Evolutionary conservation across 2,888 invertebrate species (phyloP), one percentile per base, ranked within the genome.

Genomic region (Lomographa bimaculata): DNA sequence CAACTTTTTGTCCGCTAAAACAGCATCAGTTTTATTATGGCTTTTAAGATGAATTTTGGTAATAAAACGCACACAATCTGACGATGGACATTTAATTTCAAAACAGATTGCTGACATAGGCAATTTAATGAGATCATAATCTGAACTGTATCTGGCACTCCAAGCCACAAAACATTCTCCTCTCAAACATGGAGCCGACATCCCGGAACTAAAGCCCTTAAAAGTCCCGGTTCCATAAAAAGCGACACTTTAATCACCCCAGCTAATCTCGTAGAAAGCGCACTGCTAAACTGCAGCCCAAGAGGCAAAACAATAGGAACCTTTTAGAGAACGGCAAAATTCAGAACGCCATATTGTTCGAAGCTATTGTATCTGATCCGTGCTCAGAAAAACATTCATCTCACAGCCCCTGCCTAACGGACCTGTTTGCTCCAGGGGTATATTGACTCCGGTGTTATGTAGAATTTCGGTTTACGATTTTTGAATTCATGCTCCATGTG

Each of bases 381-480:
- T 33, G 45, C 54, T 46, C 40, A 53, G 63, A 54, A 68, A 64
- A 66, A 68, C 64, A 68, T 62, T 60, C 58, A 64, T 66, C 56
- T 57, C 52, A 48, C 46, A 53, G 50, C 45, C 46, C 30, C 27
- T 25, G 33, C 46, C 34, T 44, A 46, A 49, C 41, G 38, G 50
- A 32, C 36, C 25, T 54, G 54, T 54, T 54, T 54, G 39, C 43
- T 32, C 32, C 28, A 18, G 10, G 20, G 21, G 21, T 4, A 44
- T 54, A 45, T 51, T 49, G 54, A 29, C 41, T 39, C 7, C 6
- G 14, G 8, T 25, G 14, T 21, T 18, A 19, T 29, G 20, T 10
- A 25, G 14, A 28, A 25, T 28, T 29, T 3, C 12, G 20, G 3
- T 36, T 5, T 7, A 20, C 7, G 7, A 20, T 8, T 28, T 40